A percentile compares a stretch with the other conserved stretches of the same genome.
These are phyloP conservation scores for Laupala kohalensis DNA, from an alignment of 1,140 invertebrate species.

Conservation along the genomic window DNA sequence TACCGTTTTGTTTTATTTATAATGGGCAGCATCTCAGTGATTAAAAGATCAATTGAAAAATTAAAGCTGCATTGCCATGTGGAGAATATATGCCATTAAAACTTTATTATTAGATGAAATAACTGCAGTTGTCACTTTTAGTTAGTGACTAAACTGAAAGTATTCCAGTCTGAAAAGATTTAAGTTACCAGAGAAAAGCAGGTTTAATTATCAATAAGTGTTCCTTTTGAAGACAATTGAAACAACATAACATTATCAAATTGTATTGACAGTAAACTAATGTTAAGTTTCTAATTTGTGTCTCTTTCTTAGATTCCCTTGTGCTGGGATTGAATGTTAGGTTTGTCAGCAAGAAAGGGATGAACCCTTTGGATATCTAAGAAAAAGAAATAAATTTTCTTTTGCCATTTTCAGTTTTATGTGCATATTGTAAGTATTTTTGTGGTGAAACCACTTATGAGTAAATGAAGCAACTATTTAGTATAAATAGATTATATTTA, in stretches of 20 bases:
- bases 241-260: neutral
- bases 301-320: neutral
- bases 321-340: neutral
- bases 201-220: constrained; percentile 7
- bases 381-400: neutral
- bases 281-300: constrained; percentile 1
- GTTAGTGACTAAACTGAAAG: neutral
- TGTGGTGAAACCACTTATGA: neutral
- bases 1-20: neutral
- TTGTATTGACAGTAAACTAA: constrained; percentile 4
- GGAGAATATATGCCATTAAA: neutral
- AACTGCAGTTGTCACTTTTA: neutral
- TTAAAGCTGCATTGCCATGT: neutral
- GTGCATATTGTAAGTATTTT: neutral
- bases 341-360: constrained; percentile 7
- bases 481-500: neutral
- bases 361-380: constrained; percentile 9
- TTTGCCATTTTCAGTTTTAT: neutral
- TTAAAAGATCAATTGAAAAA: neutral
- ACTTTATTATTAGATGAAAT: neutral
- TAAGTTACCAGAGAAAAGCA: constrained; percentile 9
- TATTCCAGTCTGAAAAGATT: neutral
- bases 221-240: constrained; percentile 5
- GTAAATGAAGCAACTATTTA: neutral
- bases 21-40: neutral